Evolutionary conservation across 2,113 vertebrate genomes (phyloP), one percentile per base, ranked within the genome.

Genomic region (Plecturocebus donacophilus): DNA sequence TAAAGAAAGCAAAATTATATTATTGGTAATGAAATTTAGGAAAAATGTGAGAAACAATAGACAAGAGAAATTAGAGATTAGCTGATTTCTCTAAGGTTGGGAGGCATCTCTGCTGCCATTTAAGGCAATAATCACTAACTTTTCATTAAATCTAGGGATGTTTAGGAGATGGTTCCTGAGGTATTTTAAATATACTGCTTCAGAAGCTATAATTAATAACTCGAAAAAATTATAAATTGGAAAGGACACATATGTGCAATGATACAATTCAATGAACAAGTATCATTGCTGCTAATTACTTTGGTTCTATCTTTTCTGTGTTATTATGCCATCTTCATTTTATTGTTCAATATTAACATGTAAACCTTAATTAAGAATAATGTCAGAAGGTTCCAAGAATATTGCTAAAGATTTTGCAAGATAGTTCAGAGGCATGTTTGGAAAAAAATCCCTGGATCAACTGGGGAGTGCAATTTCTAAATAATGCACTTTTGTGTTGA

Each of bases 1-100:
- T 98, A 98, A 99, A 98, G 96, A 98, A 98, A 98, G 58, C 54
- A 96, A 96, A 98, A 90, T 91, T 98, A 70, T 95, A 97, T 98
- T 98, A 97, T 97, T 98, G 88, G 93, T 97, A 97, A 96, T 91
- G 95, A 98, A 98, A 93, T 86, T 97, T 14, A 42, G 49, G 66
- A 86, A 96, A 92, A 96, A 84, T 38, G 42, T 96, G 45, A 96
- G 95, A 89, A 96, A 90, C 97, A 96, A 73, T 73, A 97, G 97
- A 94, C 38, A 79, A 93, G 93, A 95, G 95, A 98, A 98, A 96
- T 3, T 88, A 96, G 93, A 94, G 82, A 87, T 97, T 96, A 98
- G 94, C 92, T 71, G 42, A 82, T 52, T 94, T 76, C 93, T 96
- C 92, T 70, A 98, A 97, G 97, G 38, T 85, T 97, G 98, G 42